Conservation (phyloP, 2,113 vertebrate genomes). For the Garra rufa region DNA sequence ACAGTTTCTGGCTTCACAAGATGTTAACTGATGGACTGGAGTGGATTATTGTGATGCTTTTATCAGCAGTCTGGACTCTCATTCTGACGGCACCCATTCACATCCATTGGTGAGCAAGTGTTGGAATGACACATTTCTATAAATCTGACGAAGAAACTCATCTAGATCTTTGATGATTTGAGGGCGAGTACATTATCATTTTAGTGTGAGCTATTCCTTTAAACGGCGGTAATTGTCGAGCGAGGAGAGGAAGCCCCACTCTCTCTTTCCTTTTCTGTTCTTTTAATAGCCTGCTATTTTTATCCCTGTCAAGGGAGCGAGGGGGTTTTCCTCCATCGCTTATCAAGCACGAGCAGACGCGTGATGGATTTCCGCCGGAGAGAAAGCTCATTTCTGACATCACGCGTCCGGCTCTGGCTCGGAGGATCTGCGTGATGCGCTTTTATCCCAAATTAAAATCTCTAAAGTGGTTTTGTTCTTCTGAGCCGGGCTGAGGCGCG, state of each 20-base stretch:
- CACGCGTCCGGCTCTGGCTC: slow-evolving; percentile 21
- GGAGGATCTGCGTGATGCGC: not conserved
- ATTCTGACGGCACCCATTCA: not conserved
- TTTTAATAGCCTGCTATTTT: slow-evolving; percentile 55
- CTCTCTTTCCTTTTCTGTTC: slow-evolving; percentile 16
- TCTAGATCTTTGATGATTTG: not conserved
- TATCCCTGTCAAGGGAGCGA: slow-evolving; percentile 8
- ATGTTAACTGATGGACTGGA: too few relatives aligned
- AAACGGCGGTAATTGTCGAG: not conserved
- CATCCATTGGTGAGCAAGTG: not conserved
- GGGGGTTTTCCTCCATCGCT: slow-evolving; percentile 45
- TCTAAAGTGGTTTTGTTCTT: not conserved
- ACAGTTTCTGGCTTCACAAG: too few relatives aligned
- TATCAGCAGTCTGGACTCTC: not conserved
- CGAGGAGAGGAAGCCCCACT: not conserved
- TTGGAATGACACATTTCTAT: not conserved
- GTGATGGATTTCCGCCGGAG: slow-evolving; percentile 13
- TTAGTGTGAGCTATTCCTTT: not conserved
- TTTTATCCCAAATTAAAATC: slow-evolving; percentile 7
- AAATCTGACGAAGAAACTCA: not conserved
- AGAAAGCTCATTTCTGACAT: slow-evolving; percentile 41
- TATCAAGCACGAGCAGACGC: slow-evolving; percentile 54
- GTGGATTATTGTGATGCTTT: too few relatives aligned
- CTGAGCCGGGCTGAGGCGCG: not conserved
- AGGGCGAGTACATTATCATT: not conserved